These are phyloP conservation scores for Oophaga pumilio DNA, from an alignment of 2,113 vertebrate species.

Conservation along the genomic window DNA sequence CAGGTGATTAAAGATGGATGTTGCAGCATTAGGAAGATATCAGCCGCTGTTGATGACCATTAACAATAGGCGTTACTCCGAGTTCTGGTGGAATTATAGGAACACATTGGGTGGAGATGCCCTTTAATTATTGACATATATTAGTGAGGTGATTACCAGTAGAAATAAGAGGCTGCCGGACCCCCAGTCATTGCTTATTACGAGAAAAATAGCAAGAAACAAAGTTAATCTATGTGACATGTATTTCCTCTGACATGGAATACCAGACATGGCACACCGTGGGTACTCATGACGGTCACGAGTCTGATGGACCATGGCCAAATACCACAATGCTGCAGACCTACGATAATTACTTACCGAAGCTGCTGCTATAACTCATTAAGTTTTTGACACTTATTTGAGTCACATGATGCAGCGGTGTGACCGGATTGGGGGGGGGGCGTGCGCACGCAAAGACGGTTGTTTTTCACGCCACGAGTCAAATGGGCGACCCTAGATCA, in stretches of 20 bases:
- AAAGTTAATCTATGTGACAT: too few relatives aligned
- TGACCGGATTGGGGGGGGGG: background rate
- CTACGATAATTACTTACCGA: background rate
- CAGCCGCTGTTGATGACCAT: background rate
- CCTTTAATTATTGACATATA: too few relatives aligned
- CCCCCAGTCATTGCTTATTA: too few relatives aligned
- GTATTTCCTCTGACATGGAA: too few relatives aligned
- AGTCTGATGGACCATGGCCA: background rate
- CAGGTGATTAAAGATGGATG: conserved; percentile 76
- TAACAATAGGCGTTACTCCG: too few relatives aligned
- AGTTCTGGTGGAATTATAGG: too few relatives aligned
- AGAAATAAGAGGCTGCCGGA: too few relatives aligned
- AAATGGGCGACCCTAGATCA: background rate
- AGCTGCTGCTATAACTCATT: background rate
- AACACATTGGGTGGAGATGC: too few relatives aligned
- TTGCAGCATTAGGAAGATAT: background rate
- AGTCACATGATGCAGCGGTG: background rate
- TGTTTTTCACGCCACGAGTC: background rate
- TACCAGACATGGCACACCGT: background rate
- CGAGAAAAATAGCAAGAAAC: too few relatives aligned
- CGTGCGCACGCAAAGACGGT: background rate
- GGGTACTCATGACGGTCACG: background rate
- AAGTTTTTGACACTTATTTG: background rate
- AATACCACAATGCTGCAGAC: background rate
- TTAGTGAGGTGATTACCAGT: too few relatives aligned